Percentiles rank a stretch among this genome's conserved stretches.
Evolutionary conservation across 2,888 invertebrate genomes (phyloP).

Genomic region (Stenichneumon culpator): DNA sequence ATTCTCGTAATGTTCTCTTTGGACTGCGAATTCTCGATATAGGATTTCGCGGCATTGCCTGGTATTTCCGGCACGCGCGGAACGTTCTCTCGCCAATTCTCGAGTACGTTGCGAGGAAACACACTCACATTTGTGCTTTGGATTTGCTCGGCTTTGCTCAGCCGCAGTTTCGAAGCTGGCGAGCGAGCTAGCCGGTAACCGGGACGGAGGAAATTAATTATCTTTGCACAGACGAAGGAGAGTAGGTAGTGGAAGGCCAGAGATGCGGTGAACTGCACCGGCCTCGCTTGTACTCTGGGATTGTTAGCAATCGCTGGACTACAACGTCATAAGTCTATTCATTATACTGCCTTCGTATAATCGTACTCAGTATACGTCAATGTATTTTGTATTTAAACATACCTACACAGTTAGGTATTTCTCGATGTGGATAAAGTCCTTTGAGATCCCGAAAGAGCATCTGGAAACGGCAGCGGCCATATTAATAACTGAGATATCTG

Average conservation of each 20-base stretch:
- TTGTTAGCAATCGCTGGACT: constrained; percentile 32
- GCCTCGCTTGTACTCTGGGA: constrained; percentile 5
- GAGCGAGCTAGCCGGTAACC: background rate
- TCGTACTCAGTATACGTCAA: background rate
- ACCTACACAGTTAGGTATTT: constrained; percentile 1
- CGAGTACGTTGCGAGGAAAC: background rate
- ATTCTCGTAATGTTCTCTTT: constrained; percentile 2
- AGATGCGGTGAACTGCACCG: constrained; percentile 3
- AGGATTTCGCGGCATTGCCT: background rate
- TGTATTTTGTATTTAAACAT: background rate
- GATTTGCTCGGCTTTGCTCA: background rate
- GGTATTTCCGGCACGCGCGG: background rate
- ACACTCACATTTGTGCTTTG: constrained; percentile 4
- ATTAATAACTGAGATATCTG: background rate
- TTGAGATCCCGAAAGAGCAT: constrained; percentile 6
- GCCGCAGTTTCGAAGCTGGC: background rate
- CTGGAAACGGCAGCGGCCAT: background rate
- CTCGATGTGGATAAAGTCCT: constrained; percentile 20
- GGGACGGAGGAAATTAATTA: constrained; percentile 38
- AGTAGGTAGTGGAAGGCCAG: background rate
- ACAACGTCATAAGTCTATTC: constrained; percentile 24
- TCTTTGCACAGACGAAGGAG: background rate
- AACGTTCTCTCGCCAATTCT: background rate
- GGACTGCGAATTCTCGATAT: background rate
- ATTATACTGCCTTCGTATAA: constrained; percentile 6